Evolutionary conservation across 1,140 invertebrate genomes (phyloP), one percentile per base, ranked within the genome.

Genomic region (Ditylenchus dipsaci): DNA sequence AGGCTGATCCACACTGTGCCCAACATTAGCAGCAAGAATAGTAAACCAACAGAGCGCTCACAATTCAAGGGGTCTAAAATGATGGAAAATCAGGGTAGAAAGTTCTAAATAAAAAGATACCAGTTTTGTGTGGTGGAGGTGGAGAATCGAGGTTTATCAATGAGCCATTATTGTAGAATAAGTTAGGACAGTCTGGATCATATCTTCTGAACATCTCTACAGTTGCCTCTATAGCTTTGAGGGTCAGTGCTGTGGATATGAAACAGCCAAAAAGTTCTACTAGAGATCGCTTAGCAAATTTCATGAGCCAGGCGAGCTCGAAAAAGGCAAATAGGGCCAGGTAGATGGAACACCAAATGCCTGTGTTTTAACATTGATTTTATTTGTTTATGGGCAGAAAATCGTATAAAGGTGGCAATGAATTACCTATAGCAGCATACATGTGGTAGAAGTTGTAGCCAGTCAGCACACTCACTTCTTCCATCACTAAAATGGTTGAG

Each of bases 181-280:
- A 15, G 23, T 19, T 8, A 21, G 15, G 3, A 53, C 49, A 53
- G 23, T 53, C n/a, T 53, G 49, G 49, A 53, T 53, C 49, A 53
- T 53, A 53, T 33, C 19, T 63, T 15, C 33, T 21, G 38, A 68
- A 57, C 67, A 61, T 61, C n/a, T 42, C 26, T 0, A 69, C 15
- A 1, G 42, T 27, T 17, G 84, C 83, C 69, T 78, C 80, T 30
- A 82, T 80, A 9, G 84, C 83, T 75, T 85, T 82, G 8, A 84
- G 78, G 60, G 81, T 78, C 33, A 86, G 81, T 11, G 84, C 84
- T 65, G 82, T 78, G n/a, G 84, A 80, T 63, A 85, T 84, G 72
- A 86, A 85, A 5, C 85, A 45, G 21, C 83, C 83, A 77, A 85
- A 85, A 42, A 86, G 82, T 70, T 86, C 85, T 74, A 85, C 85